phyloP scores from a whole-genome alignment of 2,888 invertebrate species.

The Ichneumon xanthorius region DNA sequence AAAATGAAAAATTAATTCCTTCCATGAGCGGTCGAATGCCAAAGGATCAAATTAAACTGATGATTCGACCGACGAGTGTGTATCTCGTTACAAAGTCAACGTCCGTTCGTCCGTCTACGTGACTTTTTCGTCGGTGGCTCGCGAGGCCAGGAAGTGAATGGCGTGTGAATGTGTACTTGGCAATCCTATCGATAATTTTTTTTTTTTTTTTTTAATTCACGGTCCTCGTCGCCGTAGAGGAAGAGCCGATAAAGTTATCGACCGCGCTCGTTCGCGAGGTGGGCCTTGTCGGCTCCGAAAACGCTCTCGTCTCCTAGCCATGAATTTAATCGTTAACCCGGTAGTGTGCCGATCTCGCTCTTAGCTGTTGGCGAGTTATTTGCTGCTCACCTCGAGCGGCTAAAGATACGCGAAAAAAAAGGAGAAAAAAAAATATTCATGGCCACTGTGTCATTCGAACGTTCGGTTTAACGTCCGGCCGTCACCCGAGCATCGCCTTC shows the following conservation, averaged over 20 bases:
- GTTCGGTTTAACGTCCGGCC: conserved; percentile 64
- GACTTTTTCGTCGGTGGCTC: conserved; percentile 60
- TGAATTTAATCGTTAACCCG: conserved; percentile 61
- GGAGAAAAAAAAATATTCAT: conserved; percentile 34
- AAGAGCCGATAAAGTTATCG: conserved; percentile 76
- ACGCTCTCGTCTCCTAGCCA: conserved; percentile 32
- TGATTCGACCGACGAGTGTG: background rate
- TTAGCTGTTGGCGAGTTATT: conserved; percentile 29
- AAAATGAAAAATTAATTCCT: background rate
- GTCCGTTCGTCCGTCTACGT: conserved; percentile 47
- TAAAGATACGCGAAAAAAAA: conserved; percentile 33
- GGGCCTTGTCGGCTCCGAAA: conserved; percentile 8
- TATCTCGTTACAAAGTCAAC: conserved; percentile 36
- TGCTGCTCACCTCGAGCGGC: conserved; percentile 52
- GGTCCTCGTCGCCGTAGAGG: conserved; percentile 69
- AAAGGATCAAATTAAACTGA: conserved; percentile 12
- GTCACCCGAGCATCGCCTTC: conserved; percentile 56
- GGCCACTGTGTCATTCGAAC: conserved; percentile 55
- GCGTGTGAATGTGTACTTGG: conserved; percentile 66
- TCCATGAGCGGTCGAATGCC: background rate
- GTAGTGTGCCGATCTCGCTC: conserved; percentile 15
- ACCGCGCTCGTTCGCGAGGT: conserved; percentile 70
- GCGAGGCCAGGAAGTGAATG: conserved; percentile 80
- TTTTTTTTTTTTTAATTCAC: conserved; percentile 32
- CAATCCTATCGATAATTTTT: background rate